Conservation (phyloP, 1,140 invertebrate species). For the Aricia agestis region DNA sequence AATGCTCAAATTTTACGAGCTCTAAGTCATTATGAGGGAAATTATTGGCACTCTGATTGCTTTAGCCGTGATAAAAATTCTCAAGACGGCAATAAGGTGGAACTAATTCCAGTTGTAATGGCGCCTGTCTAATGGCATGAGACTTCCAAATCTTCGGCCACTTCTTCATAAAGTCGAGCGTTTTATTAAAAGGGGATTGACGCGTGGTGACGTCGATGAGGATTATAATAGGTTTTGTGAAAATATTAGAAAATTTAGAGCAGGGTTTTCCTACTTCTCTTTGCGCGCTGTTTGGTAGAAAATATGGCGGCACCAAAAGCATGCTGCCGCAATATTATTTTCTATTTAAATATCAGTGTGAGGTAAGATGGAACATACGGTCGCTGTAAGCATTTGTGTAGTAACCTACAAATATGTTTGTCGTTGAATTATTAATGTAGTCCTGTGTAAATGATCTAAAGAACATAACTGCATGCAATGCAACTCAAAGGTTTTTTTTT, state of each 20-base stretch:
- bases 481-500: too few relatives aligned
- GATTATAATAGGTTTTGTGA: background rate
- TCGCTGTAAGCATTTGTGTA: too few relatives aligned
- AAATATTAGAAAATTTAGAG: background rate
- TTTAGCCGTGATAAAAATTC: slow-evolving; percentile 75
- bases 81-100: slow-evolving; percentile 73
- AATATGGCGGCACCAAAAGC: too few relatives aligned
- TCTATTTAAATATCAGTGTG: too few relatives aligned
- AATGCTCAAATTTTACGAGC: slow-evolving; percentile 75
- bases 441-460: too few relatives aligned
- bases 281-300: too few relatives aligned
- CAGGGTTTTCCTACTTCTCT: background rate
- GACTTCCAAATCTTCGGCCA: background rate
- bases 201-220: background rate
- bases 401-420: too few relatives aligned
- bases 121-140: slow-evolving; percentile 47
- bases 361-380: too few relatives aligned
- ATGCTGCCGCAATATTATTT: too few relatives aligned
- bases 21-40: slow-evolving; percentile 73
- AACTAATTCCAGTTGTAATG: slow-evolving; percentile 68
- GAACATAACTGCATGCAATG: too few relatives aligned
- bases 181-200: background rate
- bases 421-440: too few relatives aligned
- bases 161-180: background rate
- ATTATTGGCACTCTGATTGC: slow-evolving; percentile 75